phyloP scores from a whole-genome alignment of 1,140 invertebrate species.

The Trichonephila inaurata region DNA sequence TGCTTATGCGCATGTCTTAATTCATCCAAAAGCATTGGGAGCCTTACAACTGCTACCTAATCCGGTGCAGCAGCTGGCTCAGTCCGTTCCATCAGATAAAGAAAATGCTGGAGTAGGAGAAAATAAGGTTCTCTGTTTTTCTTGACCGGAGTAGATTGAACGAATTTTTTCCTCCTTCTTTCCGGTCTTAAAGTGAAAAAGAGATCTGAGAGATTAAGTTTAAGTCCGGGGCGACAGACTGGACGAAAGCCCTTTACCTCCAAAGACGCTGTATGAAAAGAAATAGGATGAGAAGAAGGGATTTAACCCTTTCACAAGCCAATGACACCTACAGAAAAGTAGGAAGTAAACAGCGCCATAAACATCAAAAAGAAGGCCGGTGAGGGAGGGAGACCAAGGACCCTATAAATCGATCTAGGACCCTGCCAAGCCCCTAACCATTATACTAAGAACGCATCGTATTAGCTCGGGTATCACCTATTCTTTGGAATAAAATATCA shows the following conservation, averaged over 20 bases:
- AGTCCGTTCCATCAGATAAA: slow-evolving; percentile 49
- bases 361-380: not conserved
- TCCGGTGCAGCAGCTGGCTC: not conserved
- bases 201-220: slow-evolving; percentile 63
- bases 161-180: slow-evolving; percentile 2
- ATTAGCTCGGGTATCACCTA: slow-evolving; percentile 72
- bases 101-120: not conserved
- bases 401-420: slow-evolving; percentile 3
- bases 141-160: slow-evolving; percentile 52
- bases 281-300: slow-evolving; percentile 46
- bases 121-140: slow-evolving; percentile 49
- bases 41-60: slow-evolving; percentile 10
- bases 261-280: slow-evolving; percentile 18
- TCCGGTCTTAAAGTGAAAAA: slow-evolving; percentile 46
- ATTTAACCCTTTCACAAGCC: slow-evolving; percentile 59
- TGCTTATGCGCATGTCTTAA: too few species aligned
- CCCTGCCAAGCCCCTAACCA: slow-evolving; percentile 23
- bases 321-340: slow-evolving; percentile 55
- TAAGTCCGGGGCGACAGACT: slow-evolving; percentile 46
- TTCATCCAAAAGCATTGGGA: too few species aligned
- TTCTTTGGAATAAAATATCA: slow-evolving; percentile 69
- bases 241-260: slow-evolving; percentile 62
- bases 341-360: slow-evolving; percentile 73
- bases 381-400: slow-evolving; percentile 7
- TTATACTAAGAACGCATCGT: slow-evolving; percentile 62